Evolutionary conservation across 2,113 vertebrate species (phyloP).

Genomic region (Stomatorhinus ivindoensis): DNA sequence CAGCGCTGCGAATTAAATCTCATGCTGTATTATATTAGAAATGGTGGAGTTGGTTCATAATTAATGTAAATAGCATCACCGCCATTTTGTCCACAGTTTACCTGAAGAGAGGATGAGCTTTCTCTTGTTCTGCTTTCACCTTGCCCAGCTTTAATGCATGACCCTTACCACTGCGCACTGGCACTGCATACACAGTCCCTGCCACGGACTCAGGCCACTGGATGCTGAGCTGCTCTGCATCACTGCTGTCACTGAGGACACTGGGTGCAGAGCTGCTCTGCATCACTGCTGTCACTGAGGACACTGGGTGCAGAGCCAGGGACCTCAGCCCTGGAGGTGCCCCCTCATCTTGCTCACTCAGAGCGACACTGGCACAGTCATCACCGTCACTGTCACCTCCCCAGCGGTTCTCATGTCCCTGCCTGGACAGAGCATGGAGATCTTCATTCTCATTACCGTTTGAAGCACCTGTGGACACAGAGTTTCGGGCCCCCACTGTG

Average conservation of each 20-base stretch:
- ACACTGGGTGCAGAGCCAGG: constrained; percentile 26
- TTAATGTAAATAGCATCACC: neutral
- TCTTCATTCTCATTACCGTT: constrained; percentile 25
- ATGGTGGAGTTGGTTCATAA: neutral
- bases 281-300: constrained; percentile 33
- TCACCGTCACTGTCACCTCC: constrained; percentile 38
- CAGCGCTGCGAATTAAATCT: neutral
- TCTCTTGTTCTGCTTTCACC: constrained; percentile 40
- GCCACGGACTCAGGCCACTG: neutral
- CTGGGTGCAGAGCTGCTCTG: constrained; percentile 26
- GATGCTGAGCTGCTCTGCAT: constrained; percentile 14
- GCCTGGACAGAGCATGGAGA: constrained; percentile 13
- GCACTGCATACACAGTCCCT: neutral
- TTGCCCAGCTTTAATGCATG: constrained; percentile 14
- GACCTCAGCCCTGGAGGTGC: neutral
- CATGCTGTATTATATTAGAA: neutral
- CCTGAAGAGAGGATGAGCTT: constrained; percentile 41
- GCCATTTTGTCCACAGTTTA: constrained; percentile 10
- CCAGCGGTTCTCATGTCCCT: constrained; percentile 14
- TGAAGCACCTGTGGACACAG: neutral
- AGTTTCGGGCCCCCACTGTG: constrained; percentile 34
- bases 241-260: constrained; percentile 36
- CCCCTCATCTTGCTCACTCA: constrained; percentile 43
- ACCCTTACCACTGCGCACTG: constrained; percentile 16
- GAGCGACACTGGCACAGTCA: constrained; percentile 51